A percentile compares a stretch with the other conserved stretches of the same genome.
phyloP scores from a whole-genome alignment of 2,888 invertebrate species.

The Cantharis rustica region DNA sequence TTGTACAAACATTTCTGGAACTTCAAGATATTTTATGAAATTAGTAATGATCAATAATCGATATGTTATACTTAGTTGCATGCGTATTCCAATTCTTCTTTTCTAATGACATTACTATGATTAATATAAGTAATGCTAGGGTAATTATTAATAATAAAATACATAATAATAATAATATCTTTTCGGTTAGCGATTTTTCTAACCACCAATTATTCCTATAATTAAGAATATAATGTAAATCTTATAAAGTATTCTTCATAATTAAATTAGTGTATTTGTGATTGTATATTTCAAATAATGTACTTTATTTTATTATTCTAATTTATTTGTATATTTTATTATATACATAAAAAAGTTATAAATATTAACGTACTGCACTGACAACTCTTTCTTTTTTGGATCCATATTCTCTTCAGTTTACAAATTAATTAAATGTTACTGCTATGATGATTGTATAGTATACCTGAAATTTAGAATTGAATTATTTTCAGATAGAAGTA shows the following conservation, averaged over 20 bases:
- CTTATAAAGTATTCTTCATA: no score
- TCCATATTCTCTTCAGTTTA: not conserved
- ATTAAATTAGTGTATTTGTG: no score
- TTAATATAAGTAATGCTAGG: conserved; percentile 64
- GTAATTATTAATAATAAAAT: conserved; percentile 55
- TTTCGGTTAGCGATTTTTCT: conserved; percentile 72
- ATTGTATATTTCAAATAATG: no score
- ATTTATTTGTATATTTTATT: no score
- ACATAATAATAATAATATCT: conserved; percentile 65
- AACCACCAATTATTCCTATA: conserved; percentile 69
- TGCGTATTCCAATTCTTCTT: not conserved
- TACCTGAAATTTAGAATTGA: not conserved
- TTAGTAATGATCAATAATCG: no score
- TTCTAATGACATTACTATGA: conserved; percentile 56
- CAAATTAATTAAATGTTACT: not conserved
- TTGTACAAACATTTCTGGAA: conserved; percentile 60
- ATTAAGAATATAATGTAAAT: not conserved
- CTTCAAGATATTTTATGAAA: conserved; percentile 37
- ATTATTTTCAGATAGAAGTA: not conserved
- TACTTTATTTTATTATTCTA: no score
- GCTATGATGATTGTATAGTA: not conserved
- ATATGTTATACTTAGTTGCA: no score
- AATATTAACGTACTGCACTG: not conserved
- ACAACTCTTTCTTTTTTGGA: not conserved
- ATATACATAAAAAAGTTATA: no score